These are phyloP conservation scores for Agrotis puta DNA, from an alignment of 2,888 invertebrate genomes.

Conservation along the genomic window DNA sequence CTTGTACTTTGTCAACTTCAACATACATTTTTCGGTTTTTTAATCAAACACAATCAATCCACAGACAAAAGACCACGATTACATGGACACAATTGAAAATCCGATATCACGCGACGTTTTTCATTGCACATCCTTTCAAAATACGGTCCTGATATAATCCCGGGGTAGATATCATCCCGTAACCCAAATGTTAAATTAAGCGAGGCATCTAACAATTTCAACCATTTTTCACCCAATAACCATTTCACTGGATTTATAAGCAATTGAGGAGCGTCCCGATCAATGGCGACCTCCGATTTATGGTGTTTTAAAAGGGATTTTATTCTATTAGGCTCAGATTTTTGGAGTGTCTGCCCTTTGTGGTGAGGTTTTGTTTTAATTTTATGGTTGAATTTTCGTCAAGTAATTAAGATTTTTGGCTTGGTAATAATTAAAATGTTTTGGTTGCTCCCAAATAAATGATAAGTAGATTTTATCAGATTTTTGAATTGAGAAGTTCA, in stretches of 20 bases:
- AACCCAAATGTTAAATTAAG: slow-evolving; percentile 72
- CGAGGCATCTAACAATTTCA: slow-evolving; percentile 65
- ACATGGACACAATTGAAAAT: slow-evolving; percentile 10
- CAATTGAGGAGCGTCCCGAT: slow-evolving; percentile 72
- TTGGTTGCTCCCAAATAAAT: neutral
- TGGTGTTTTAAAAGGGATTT: slow-evolving; percentile 71
- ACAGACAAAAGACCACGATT: neutral
- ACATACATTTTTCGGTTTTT: too few relatives aligned
- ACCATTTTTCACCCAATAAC: slow-evolving; percentile 77
- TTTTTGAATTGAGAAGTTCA: too few relatives aligned
- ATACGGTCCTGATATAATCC: slow-evolving; percentile 48
- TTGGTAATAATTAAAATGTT: too few relatives aligned
- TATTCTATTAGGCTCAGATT: slow-evolving; percentile 73
- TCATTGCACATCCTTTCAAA: slow-evolving; percentile 28
- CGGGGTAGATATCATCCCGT: slow-evolving; percentile 26
- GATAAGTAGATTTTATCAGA: too few relatives aligned
- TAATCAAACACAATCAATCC: too few relatives aligned
- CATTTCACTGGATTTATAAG: slow-evolving; percentile 76
- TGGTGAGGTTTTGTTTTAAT: neutral
- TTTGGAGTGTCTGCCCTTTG: slow-evolving; percentile 28
- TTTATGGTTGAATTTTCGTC: neutral
- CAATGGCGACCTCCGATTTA: slow-evolving; percentile 71
- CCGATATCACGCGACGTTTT: slow-evolving; percentile 22
- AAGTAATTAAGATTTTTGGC: neutral
- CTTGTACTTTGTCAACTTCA: too few relatives aligned